These are phyloP conservation scores for Syrmaticus mikado DNA, from an alignment of 2,113 vertebrate genomes.

Conservation along the genomic window DNA sequence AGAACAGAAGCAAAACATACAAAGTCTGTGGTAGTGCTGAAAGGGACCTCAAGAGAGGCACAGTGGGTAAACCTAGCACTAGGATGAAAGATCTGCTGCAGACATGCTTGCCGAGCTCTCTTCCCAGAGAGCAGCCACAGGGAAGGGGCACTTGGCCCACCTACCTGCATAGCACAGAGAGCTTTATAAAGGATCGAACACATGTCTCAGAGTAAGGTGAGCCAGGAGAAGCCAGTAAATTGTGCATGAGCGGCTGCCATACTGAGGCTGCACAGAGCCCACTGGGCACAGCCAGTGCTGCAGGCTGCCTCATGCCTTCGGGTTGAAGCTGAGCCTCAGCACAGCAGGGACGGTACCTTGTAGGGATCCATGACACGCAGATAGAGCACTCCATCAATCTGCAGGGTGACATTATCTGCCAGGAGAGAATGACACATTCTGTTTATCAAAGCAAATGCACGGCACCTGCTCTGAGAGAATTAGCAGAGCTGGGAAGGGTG, in stretches of 20 bases:
- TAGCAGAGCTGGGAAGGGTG: background rate
- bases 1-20: background rate
- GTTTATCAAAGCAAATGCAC: background rate
- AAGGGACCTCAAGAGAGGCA: background rate
- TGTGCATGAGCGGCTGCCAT: background rate
- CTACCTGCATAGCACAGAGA: background rate
- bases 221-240: background rate
- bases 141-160: background rate
- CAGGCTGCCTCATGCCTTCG: background rate
- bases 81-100: background rate
- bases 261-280: accelerated
- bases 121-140: background rate
- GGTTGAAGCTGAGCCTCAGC: accelerated
- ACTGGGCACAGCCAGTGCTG: background rate
- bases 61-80: background rate
- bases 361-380: slow-evolving; percentile 94
- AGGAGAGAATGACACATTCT: background rate
- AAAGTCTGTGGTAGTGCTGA: background rate
- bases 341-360: slow-evolving; percentile 80
- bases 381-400: slow-evolving; percentile 97
- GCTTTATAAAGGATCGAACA: background rate
- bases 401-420: slow-evolving; percentile 94
- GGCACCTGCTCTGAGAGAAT: accelerated
- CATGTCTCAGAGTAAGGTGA: too few relatives aligned
- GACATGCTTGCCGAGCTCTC: background rate